phyloP scores from a whole-genome alignment of 2,888 invertebrate species.

The Drosophila monieri region DNA sequence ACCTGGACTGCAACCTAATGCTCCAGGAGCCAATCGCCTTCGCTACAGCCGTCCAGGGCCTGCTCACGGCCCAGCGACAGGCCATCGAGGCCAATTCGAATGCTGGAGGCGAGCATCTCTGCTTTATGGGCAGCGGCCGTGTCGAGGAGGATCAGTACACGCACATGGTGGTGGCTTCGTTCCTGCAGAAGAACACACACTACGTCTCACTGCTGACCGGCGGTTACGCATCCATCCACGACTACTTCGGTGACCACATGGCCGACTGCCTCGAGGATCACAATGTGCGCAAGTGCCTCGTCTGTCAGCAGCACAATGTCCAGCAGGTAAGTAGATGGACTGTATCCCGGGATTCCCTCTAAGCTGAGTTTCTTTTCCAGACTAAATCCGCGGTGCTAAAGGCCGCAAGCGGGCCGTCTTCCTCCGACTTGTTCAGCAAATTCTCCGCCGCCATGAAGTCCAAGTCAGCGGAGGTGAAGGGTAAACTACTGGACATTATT shows the following conservation, averaged over 20 bases:
- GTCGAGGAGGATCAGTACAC: conserved; percentile 97
- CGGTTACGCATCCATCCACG: conserved; percentile 94
- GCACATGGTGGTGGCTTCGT: conserved; percentile 99
- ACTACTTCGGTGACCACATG: conserved; percentile 92
- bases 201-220: conserved; percentile 96
- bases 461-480: conserved; percentile 96
- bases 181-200: conserved; percentile 95
- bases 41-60: conserved; percentile 95
- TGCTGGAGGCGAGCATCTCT: conserved; percentile 94
- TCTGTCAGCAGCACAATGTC: conserved; percentile 86
- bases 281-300: conserved; percentile 90
- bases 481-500: conserved; percentile 95
- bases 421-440: conserved; percentile 91
- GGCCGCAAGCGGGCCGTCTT: conserved; percentile 69
- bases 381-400: conserved; percentile 50
- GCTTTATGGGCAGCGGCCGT: conserved; percentile 96
- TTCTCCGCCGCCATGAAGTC: conserved; percentile 94
- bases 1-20: conserved; percentile 98
- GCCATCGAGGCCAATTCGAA: conserved; percentile 93
- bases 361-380: conserved; percentile 24
- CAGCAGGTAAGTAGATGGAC: conserved; percentile 53
- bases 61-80: conserved; percentile 93
- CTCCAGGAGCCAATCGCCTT: conserved; percentile 98
- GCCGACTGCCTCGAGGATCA: conserved; percentile 94
- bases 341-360: not conserved